phyloP scores from a whole-genome alignment of 2,888 invertebrate species.

The Tenthredo notha region DNA sequence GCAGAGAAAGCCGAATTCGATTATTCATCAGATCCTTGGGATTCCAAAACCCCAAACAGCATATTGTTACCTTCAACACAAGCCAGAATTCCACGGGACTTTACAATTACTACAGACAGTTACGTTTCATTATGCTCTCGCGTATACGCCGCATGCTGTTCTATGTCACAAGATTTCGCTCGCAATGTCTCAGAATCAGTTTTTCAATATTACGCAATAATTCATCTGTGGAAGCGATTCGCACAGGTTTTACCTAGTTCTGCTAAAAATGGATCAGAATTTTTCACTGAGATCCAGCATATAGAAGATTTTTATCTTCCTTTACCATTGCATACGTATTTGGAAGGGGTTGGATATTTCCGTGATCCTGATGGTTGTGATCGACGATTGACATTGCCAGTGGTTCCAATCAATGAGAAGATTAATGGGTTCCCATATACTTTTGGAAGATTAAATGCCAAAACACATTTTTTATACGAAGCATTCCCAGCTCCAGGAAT shows the following conservation, averaged over 20 bases:
- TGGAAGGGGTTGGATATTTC: conserved; percentile 21
- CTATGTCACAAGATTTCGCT: not conserved
- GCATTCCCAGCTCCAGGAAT: not conserved
- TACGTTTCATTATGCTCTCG: conserved; percentile 29
- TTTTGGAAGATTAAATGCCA: not conserved
- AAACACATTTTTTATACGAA: too few relatives aligned
- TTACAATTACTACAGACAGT: conserved; percentile 30
- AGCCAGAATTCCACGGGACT: not conserved
- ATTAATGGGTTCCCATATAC: not conserved
- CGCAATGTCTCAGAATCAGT: not conserved
- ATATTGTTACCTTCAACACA: not conserved
- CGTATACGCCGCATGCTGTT: conserved; percentile 6
- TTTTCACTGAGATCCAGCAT: not conserved
- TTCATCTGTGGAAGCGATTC: conserved; percentile 6
- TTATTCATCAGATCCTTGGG: not conserved
- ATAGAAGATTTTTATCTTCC: not conserved
- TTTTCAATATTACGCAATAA: conserved; percentile 35
- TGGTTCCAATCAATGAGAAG: not conserved
- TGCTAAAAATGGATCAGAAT: not conserved
- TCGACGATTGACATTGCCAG: not conserved
- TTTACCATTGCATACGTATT: conserved; percentile 8
- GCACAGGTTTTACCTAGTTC: not conserved
- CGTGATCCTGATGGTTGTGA: conserved; percentile 12
- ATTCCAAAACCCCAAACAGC: not conserved
- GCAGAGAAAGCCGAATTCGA: not conserved